Evolutionary conservation across 2,797 vertebrate species (phyloP), one percentile per base, ranked within the genome.

Genomic region (Lepilemur ruficaudatus): DNA sequence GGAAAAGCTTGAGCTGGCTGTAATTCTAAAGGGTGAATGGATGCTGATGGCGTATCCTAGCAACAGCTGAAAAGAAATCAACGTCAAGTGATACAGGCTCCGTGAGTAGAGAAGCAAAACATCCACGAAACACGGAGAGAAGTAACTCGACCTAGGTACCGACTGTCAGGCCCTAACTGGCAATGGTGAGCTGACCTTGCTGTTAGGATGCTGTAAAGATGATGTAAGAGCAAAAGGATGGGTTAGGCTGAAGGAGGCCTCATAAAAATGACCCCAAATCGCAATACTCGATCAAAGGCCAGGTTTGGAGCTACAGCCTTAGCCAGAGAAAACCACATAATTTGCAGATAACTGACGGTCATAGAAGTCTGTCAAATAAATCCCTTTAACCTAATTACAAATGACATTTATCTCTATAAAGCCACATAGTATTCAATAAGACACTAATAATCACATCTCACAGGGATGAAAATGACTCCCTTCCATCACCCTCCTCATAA

Each of bases 21-120:
- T 86, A 63, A 96, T 97, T 95, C 95, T 93, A 70, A 92, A 95
- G 93, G 55, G 80, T 79, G 93, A 97, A 91, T 70, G 75, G 86
- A 93, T 92, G 76, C 89, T 48, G 91, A 91, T 15, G 75, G 67
- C 3, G 97, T 97, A 91, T 95, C 96, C 95, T 97, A 97, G 97
- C 96, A 97, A 97, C 96, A 57, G 3, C 85, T 83, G 75, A 91
- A 96, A 93, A 96, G 93, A 96, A 95, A 94, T 80, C 48, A 89
- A 52, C 32, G 0, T 89, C 48, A 69, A 86, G 83, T 82, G 93
- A 96, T 18, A 41, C 23, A 52, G 70, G 63, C 43, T 55, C 32
- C 18, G 17, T 4, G 73, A 96, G 91, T 1, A n/a, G 72, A 95
- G 75, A 2, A 79, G 88, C 46, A 48, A 94, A 94, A 78, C 50